Conservation (phyloP, 2,888 invertebrate genomes). For the Lomographa bimaculata region DNA sequence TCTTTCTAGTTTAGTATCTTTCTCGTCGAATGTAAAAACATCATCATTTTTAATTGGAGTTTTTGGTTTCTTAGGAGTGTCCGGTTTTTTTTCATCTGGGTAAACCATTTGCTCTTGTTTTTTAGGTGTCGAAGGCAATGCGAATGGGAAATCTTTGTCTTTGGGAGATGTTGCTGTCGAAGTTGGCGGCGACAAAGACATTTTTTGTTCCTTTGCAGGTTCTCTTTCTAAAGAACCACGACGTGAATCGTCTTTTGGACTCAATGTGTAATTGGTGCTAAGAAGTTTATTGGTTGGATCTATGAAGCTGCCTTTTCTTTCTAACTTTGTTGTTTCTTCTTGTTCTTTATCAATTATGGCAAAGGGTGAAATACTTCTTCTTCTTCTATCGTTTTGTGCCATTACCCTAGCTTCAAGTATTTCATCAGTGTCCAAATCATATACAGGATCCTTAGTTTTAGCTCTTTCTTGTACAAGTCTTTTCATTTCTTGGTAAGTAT, state of each 20-base stretch:
- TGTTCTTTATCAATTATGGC: slow-evolving; percentile 73
- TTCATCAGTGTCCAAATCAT: slow-evolving; percentile 73
- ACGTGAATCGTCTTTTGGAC: slow-evolving; percentile 66
- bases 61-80: slow-evolving; percentile 40
- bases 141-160: slow-evolving; percentile 58
- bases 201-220: slow-evolving; percentile 45
- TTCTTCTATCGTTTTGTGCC: slow-evolving; percentile 71
- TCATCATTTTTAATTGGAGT: slow-evolving; percentile 56
- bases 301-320: slow-evolving; percentile 76
- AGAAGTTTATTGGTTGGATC: slow-evolving; percentile 77
- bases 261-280: slow-evolving; percentile 67
- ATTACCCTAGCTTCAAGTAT: slow-evolving; percentile 70
- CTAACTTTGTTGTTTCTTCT: slow-evolving; percentile 57
- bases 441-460: slow-evolving; percentile 68
- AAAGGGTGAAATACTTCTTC: slow-evolving; percentile 80
- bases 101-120: slow-evolving; percentile 63
- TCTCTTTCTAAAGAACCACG: slow-evolving; percentile 64
- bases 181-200: slow-evolving; percentile 56
- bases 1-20: no score
- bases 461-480: slow-evolving; percentile 69
- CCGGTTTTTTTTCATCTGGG: slow-evolving; percentile 55
- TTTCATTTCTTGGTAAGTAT: slow-evolving; percentile 77
- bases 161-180: slow-evolving; percentile 58
- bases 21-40: slow-evolving; percentile 60
- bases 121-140: slow-evolving; percentile 63